Base-by-base conservation (phyloP, 2,113 vertebrate genomes). In the Sarotherodon lohbergeri region DNA sequence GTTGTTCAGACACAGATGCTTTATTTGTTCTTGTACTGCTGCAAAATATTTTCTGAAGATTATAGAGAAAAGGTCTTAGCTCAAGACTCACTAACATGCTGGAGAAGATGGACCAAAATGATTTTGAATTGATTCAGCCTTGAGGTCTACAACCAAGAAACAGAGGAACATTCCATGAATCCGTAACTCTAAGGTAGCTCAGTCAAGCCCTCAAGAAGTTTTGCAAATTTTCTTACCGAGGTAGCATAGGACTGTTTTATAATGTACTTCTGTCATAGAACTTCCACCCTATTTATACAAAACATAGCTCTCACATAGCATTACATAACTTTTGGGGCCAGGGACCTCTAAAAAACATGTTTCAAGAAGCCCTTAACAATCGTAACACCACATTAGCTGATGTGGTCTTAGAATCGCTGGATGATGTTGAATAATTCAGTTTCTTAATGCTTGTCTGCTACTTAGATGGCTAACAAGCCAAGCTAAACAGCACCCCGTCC, bases 121-220 rank as follows among this genome's bases (percentile, higher is more conserved):
- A 95, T 96, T 96, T 96, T 94, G 90, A 97, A 95, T 95, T 93
- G 95, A 95, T 90, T 93, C 96, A 97, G 96, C 97, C 96, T 97
- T 96, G 96, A 54, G 96, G 93, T 97, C 95, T 90, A 93, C 82
- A 73, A 96, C 85, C 94, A 95, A 93, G 94, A 92, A 96, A 96
- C 95, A 96, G 95, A 96, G 93, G 95, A 96, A 96, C 95, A 96
- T 97, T 97, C 96, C 97, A 94, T 95, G 90, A 95, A 86, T 96
- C 90, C 85, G 94, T 96, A 94, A 96, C 93, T 93, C 90, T 96
- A 96, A 87, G 94, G 95, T 96, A 96, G 94, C 93, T 93, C 93
- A 96, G 94, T 95, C 91, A 88, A 94, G 93, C 93, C 79, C 59
- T 85, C 88, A 46, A 56, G 79, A 92, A 85, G 11, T 96, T 97